Conservation (phyloP, 2,113 vertebrate genomes). For the Embiotoca jacksoni region DNA sequence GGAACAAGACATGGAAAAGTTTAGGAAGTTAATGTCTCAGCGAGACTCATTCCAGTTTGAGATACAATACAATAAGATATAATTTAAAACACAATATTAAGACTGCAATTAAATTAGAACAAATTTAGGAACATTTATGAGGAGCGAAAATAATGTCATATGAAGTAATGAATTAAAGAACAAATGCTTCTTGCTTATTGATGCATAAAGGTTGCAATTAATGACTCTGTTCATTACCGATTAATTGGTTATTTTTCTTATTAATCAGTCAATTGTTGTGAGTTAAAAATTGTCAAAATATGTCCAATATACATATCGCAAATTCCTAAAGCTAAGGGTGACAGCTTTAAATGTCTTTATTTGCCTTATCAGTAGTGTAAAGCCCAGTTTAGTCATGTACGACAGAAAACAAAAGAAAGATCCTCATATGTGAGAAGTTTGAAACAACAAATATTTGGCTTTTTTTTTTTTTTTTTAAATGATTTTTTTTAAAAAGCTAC, state of each 20-base stretch:
- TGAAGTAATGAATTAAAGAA: background rate
- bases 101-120: background rate
- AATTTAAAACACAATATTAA: background rate
- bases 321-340: background rate
- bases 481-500: background rate
- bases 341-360: background rate
- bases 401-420: background rate
- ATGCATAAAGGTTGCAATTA: background rate
- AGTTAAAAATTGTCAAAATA: background rate
- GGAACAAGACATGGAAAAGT: slow-evolving; percentile 44
- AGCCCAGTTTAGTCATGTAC: background rate
- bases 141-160: background rate
- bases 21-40: slow-evolving; percentile 51
- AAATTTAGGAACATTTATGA: background rate
- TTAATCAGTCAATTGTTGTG: background rate
- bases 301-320: background rate
- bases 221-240: background rate
- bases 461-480: background rate
- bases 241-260: background rate
- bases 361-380: background rate
- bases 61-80: background rate
- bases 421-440: background rate
- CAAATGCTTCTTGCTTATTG: background rate
- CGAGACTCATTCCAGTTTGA: slow-evolving; percentile 12
- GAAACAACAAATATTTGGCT: background rate